A percentile compares a stretch with the other conserved stretches of the same genome.
Evolutionary conservation across 2,888 invertebrate species (phyloP).

Genomic region (Mesochorus sp.): DNA sequence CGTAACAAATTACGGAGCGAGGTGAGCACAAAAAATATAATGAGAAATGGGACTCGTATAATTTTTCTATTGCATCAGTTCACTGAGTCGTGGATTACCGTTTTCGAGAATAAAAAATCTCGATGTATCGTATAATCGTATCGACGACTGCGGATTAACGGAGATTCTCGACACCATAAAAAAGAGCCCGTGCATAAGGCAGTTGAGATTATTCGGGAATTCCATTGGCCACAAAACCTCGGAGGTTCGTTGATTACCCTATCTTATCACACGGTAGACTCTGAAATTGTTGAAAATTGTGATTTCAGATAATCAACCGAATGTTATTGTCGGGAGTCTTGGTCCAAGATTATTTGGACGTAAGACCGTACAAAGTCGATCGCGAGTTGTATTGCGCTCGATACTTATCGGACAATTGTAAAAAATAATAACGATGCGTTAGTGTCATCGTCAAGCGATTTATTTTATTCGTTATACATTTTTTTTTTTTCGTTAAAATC

Average conservation of each 20-base stretch:
- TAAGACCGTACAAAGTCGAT: slow-evolving; percentile 81
- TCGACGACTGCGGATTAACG: slow-evolving; percentile 83
- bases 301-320: slow-evolving; percentile 78
- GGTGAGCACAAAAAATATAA: slow-evolving; percentile 68
- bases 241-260: no score
- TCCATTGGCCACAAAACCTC: slow-evolving; percentile 75
- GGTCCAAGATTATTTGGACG: slow-evolving; percentile 81
- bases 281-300: background rate
- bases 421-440: slow-evolving; percentile 82
- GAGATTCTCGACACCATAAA: slow-evolving; percentile 84
- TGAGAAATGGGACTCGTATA: no score
- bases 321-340: slow-evolving; percentile 80
- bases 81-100: slow-evolving; percentile 84
- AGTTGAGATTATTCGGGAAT: slow-evolving; percentile 82
- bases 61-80: slow-evolving; percentile 79
- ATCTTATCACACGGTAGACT: no score
- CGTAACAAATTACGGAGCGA: slow-evolving; percentile 84
- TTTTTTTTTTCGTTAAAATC: slow-evolving; percentile 11
- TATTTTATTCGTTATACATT: background rate
- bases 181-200: slow-evolving; percentile 82
- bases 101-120: slow-evolving; percentile 84
- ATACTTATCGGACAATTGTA: slow-evolving; percentile 82
- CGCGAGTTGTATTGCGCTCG: slow-evolving; percentile 78
- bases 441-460: no score
- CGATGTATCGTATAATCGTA: slow-evolving; percentile 84